phyloP scores from a whole-genome alignment of 2,888 invertebrate genomes.

The Caenorhabditis uteleia region DNA sequence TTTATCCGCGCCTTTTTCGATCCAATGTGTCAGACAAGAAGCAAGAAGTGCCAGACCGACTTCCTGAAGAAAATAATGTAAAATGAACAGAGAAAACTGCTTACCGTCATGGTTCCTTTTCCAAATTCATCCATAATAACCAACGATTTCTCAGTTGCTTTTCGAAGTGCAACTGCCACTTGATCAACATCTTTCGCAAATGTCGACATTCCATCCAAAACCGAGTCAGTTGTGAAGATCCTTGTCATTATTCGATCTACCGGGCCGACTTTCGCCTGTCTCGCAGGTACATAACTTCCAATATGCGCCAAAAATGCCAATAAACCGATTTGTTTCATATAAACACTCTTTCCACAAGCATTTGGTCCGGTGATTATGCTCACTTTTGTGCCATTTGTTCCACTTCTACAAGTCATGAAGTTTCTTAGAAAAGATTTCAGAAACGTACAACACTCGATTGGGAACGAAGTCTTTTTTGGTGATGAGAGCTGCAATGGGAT shows the following conservation, averaged over 20 bases:
- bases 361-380: conserved; percentile 88
- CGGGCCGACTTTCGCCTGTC: conserved; percentile 70
- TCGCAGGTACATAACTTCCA: conserved; percentile 87
- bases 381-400: conserved; percentile 73
- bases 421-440: too few species aligned
- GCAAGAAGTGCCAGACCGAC: conserved; percentile 82
- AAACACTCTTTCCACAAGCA: conserved; percentile 89
- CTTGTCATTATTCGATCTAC: conserved; percentile 77
- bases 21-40: conserved; percentile 78
- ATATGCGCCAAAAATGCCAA: conserved; percentile 86
- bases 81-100: conserved; percentile 12
- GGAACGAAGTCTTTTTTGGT: conserved; percentile 51
- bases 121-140: conserved; percentile 89
- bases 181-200: conserved; percentile 86
- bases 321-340: conserved; percentile 83
- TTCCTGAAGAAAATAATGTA: conserved; percentile 70
- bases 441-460: conserved; percentile 53
- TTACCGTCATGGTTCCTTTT: conserved; percentile 78
- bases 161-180: conserved; percentile 79
- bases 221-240: conserved; percentile 80
- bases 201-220: conserved; percentile 81
- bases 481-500: conserved; percentile 32
- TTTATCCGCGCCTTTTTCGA: conserved; percentile 70
- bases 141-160: conserved; percentile 77
- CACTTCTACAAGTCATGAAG: conserved; percentile 58